These are phyloP conservation scores for Hemibagrus guttatus DNA, from an alignment of 2,797 vertebrate genomes.

Conservation along the genomic window DNA sequence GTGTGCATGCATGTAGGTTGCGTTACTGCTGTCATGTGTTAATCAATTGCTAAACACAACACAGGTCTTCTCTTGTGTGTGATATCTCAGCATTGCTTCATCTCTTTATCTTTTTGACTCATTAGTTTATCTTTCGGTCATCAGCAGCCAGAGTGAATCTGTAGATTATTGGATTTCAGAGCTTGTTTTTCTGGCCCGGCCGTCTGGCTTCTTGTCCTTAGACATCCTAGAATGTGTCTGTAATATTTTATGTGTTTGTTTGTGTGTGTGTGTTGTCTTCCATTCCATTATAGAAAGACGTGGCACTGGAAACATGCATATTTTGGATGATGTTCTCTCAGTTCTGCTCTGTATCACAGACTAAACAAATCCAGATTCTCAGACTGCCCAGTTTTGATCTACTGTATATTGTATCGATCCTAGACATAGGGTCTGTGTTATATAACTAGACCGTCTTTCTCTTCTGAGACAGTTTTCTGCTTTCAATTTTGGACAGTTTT, in stretches of 20 bases:
- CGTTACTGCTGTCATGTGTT: neutral
- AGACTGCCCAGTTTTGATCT: neutral
- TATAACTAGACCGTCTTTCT: neutral
- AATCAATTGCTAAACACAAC: constrained; percentile 15
- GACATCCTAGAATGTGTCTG: neutral
- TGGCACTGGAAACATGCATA: neutral
- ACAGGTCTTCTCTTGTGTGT: neutral
- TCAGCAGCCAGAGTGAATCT: constrained; percentile 27
- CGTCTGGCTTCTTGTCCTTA: constrained; percentile 35
- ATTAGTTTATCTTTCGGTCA: constrained; percentile 46
- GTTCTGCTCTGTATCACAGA: constrained; percentile 4
- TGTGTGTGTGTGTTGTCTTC: neutral
- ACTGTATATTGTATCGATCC: neutral
- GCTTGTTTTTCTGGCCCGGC: constrained; percentile 51
- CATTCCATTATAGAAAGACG: neutral
- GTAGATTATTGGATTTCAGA: constrained; percentile 33
- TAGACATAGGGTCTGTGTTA: neutral
- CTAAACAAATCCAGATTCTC: constrained; percentile 36
- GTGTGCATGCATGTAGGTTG: neutral
- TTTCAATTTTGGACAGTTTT: neutral
- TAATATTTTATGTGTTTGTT: neutral
- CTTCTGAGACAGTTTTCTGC: neutral
- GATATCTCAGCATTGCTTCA: neutral
- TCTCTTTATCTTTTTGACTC: constrained; percentile 28
- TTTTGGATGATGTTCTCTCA: neutral